Conservation (phyloP, 2,113 vertebrate species). For the Calidris pygmaea region DNA sequence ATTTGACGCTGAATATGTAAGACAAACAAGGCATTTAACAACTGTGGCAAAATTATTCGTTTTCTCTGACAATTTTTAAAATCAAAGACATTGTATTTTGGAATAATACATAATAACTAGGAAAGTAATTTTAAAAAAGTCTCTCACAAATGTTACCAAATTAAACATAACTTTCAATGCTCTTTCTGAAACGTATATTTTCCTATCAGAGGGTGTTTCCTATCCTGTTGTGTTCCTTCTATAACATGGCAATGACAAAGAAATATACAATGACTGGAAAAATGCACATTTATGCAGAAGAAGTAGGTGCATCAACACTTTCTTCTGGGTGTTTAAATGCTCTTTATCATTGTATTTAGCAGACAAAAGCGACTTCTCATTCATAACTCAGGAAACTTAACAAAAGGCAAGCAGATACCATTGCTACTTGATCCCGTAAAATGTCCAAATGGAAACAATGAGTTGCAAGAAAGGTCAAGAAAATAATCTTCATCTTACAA, state of each 20-base stretch:
- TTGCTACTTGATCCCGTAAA: background rate
- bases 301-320: background rate
- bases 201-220: background rate
- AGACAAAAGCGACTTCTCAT: background rate
- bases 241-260: background rate
- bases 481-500: background rate
- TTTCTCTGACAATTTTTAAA: constrained; percentile 40
- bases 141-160: constrained; percentile 10
- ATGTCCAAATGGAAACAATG: background rate
- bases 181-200: background rate
- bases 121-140: background rate
- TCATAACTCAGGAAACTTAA: background rate
- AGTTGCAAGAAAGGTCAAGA: background rate
- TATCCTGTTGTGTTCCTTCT: background rate
- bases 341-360: background rate
- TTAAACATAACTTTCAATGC: background rate
- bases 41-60: constrained; percentile 8
- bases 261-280: background rate
- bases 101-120: constrained; percentile 27
- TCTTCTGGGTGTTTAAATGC: background rate
- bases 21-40: constrained; percentile 22
- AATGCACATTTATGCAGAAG: background rate
- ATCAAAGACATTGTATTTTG: constrained; percentile 8
- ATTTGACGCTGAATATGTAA: constrained; percentile 6
- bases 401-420: background rate